Percentiles rank a stretch among this genome's conserved stretches.
Conservation (phyloP, 1,140 invertebrate species). For the Philopotamus ludificatus region DNA sequence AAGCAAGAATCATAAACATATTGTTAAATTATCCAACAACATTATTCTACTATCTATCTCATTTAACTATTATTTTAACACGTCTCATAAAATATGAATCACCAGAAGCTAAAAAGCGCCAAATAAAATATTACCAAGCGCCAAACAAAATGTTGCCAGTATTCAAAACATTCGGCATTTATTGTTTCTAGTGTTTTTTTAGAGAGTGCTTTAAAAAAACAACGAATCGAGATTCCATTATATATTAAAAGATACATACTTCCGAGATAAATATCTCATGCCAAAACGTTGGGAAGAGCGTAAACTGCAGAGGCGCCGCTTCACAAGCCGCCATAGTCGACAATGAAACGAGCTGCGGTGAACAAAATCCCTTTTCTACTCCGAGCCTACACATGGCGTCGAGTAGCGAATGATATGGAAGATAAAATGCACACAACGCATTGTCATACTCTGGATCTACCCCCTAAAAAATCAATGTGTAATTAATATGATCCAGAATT, state of each 20-base stretch:
- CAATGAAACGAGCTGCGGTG: conserved; percentile 74
- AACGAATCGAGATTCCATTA: no score
- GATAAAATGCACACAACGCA: conserved; percentile 74
- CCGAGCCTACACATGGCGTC: conserved; percentile 88
- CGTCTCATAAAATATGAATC: no score
- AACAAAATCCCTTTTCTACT: conserved; percentile 77
- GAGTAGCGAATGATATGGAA: conserved; percentile 80
- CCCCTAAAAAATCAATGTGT: conserved; percentile 54
- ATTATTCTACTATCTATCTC: no score
- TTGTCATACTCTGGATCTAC: conserved; percentile 78
- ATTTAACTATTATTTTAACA: no score
- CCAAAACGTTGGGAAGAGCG: conserved; percentile 84
- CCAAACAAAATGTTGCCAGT: not conserved
- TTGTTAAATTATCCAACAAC: no score
- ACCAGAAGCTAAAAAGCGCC: no score
- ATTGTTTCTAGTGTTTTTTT: no score
- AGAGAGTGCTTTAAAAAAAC: no score
- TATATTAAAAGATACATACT: conserved; percentile 48
- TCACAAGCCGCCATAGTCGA: conserved; percentile 86
- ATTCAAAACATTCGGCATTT: no score
- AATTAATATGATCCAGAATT: not conserved
- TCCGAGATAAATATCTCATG: conserved; percentile 75
- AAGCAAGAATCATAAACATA: not conserved
- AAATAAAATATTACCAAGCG: not conserved
- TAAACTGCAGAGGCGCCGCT: conserved; percentile 77